Conservation (phyloP, 2,888 invertebrate species). For the Drosophila pseudotalamancana region DNA sequence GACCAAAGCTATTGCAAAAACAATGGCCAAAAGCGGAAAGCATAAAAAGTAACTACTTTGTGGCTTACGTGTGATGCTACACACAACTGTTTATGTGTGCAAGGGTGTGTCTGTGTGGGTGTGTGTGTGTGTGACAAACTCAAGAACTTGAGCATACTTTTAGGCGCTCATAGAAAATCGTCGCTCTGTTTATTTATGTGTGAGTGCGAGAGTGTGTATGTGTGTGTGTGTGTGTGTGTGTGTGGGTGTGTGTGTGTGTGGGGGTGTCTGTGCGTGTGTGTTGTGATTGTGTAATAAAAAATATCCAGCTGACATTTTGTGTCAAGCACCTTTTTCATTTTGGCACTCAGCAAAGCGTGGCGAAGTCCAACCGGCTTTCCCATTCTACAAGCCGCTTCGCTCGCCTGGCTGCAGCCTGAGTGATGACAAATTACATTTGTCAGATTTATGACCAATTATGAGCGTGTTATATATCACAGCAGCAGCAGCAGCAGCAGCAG, state of each 20-base stretch:
- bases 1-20: constrained; percentile 61
- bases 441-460: constrained; percentile 84
- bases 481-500: constrained; percentile 14
- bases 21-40: constrained; percentile 61
- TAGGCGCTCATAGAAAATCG: constrained; percentile 43
- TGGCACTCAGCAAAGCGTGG: constrained; percentile 68
- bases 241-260: constrained; percentile 21
- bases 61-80: constrained; percentile 68
- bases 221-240: constrained; percentile 19
- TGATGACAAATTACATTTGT: constrained; percentile 83
- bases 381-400: constrained; percentile 18
- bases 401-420: constrained; percentile 73
- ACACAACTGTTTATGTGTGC: constrained; percentile 22
- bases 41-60: constrained; percentile 80
- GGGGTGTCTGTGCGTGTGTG: constrained; percentile 32
- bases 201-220: constrained; percentile 2
- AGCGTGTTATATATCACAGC: constrained; percentile 82
- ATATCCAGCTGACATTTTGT: constrained; percentile 80
- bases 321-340: constrained; percentile 81
- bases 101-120: constrained; percentile 1
- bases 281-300: constrained; percentile 79
- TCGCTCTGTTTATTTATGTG: neutral
- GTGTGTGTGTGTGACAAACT: constrained; percentile 26
- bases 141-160: constrained; percentile 53
- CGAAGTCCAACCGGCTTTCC: constrained; percentile 42